phyloP scores from a whole-genome alignment of 2,888 invertebrate genomes.

The Amblyjoppa fuscipennis region DNA sequence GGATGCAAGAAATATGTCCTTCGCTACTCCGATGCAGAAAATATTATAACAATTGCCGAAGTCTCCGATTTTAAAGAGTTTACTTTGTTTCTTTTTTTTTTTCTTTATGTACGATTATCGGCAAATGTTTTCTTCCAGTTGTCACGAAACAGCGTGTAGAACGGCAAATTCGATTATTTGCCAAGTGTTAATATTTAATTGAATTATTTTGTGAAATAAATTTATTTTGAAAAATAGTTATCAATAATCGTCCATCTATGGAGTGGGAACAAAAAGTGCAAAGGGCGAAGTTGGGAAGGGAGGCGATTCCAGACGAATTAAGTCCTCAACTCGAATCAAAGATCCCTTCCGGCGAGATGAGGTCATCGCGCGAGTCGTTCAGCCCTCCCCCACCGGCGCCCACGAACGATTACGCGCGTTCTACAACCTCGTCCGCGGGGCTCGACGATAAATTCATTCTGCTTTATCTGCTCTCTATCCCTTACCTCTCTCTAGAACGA shows the following conservation, averaged over 20 bases:
- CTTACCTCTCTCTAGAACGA: slow-evolving; percentile 33
- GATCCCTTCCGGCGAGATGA: slow-evolving; percentile 83
- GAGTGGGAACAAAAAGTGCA: background rate
- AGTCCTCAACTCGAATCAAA: slow-evolving; percentile 83
- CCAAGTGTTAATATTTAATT: background rate
- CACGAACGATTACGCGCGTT: slow-evolving; percentile 53
- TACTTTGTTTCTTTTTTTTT: too few species aligned
- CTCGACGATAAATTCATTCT: slow-evolving; percentile 56
- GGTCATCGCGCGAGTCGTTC: slow-evolving; percentile 75
- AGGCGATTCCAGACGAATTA: slow-evolving; percentile 77
- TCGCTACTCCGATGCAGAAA: background rate
- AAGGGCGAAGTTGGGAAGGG: slow-evolving; percentile 66
- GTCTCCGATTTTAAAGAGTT: too few species aligned
- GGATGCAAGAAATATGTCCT: background rate
- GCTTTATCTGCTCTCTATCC: slow-evolving; percentile 28
- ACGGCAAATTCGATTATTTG: too few species aligned
- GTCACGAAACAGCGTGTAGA: too few species aligned
- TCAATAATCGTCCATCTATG: background rate
- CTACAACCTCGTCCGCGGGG: slow-evolving; percentile 38
- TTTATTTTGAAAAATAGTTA: background rate
- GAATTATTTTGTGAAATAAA: background rate
- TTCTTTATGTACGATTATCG: too few species aligned
- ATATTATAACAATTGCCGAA: background rate
- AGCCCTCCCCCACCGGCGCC: slow-evolving; percentile 48
- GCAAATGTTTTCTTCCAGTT: too few species aligned